Evolutionary conservation across 1,140 invertebrate species (phyloP), one percentile per base, ranked within the genome.

Genomic region (Heliothis virescens): DNA sequence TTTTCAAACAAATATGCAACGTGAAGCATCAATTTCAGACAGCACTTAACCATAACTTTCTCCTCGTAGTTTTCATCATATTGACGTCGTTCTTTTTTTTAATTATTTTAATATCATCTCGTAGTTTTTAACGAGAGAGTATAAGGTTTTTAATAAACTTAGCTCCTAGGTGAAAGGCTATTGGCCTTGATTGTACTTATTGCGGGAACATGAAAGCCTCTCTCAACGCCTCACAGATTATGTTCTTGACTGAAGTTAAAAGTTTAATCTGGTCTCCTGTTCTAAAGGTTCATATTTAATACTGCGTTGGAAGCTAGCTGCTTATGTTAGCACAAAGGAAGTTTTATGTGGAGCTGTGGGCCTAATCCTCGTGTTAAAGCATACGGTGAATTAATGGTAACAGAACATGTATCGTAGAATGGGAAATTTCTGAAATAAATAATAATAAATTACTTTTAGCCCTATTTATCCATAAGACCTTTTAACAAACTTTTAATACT

Each of bases 161-260:
- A 52, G 48, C 16, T 48, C 12, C n/a, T n/a, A n/a, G n/a, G n/a
- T n/a, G n/a, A n/a, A n/a, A n/a, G 13, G 65, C 65, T 11, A 13
- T 34, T 50, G 47, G 11, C 63, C 63, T 67, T 67, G 63, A 48
- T 13, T 67, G 3, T 62, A 13, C 26, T 34, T n/a, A 34, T 18
- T 50, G 50, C 41, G 48, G n/a, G 41, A 67, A 48, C 63, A 67
- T 29, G 15, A 26, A 21, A 21, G 18, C 47, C 47, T 67, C 26
- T n/a, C 29, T 15, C 41, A 67, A 69, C 41, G 41, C 63, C 63
- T 67, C 16, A 16, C 48, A 69, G 48, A 69, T 69, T 69, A 52
- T 26, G 41, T 29, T 69, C 48, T 52, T 15, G 41, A 57, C 11
- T 3, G 16, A n/a, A 29, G 48, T 69, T 53, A 53, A 26, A 52